Evolutionary conservation across 2,888 invertebrate species (phyloP).

Genomic region (Spodoptera picta): DNA sequence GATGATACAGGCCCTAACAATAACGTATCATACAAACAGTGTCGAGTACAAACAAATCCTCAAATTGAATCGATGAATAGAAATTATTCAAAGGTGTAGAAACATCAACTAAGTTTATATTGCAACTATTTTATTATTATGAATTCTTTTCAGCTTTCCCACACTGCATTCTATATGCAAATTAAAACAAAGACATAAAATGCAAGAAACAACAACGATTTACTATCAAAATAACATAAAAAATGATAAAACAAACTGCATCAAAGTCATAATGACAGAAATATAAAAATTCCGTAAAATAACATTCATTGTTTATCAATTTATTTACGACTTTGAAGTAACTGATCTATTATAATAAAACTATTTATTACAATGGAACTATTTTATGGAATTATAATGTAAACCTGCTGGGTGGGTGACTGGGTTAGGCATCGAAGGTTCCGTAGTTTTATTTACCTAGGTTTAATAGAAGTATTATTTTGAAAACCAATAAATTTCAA

Average conservation of each 20-base stretch:
- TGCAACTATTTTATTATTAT: no score
- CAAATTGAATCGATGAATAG: no score
- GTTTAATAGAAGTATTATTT: no score
- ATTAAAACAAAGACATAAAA: constrained; percentile 31
- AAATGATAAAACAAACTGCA: constrained; percentile 19
- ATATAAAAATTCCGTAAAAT: constrained; percentile 26
- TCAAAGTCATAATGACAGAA: constrained; percentile 30
- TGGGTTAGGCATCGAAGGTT: neutral
- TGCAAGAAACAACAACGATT: constrained; percentile 1
- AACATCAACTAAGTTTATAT: no score
- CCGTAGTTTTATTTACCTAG: neutral
- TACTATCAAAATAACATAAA: constrained; percentile 14
- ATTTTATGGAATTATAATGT: constrained; percentile 8
- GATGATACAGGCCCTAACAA: no score
- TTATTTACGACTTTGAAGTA: constrained; percentile 26
- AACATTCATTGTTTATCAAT: constrained; percentile 47
- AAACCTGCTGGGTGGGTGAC: neutral
- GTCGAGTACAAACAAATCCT: no score
- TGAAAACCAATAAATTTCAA: no score
- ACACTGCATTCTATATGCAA: no score
- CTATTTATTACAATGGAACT: constrained; percentile 15
- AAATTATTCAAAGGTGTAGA: no score
- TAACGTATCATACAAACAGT: no score
- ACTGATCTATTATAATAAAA: constrained; percentile 21
- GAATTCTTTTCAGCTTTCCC: no score